These are phyloP conservation scores for Oreochromis tanganicae DNA, from an alignment of 2,113 vertebrate species.

Conservation along the genomic window DNA sequence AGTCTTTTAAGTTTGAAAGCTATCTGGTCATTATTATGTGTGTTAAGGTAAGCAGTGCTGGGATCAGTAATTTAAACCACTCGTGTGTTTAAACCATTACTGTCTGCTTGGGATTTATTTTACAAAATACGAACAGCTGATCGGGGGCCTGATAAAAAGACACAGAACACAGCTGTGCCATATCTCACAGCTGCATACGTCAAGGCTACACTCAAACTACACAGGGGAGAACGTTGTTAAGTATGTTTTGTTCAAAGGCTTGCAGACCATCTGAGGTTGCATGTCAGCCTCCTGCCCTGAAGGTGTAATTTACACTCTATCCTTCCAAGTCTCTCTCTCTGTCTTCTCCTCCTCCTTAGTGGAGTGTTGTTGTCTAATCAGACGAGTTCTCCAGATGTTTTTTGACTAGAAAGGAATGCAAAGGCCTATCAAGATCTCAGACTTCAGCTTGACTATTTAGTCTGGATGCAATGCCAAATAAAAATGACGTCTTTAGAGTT, in stretches of 20 bases:
- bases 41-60: not conserved
- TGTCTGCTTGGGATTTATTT: slow-evolving; percentile 19
- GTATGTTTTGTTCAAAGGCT: slow-evolving; percentile 45
- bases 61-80: not conserved
- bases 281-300: slow-evolving; percentile 30
- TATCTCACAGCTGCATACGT: not conserved
- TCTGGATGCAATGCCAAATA: slow-evolving; percentile 1
- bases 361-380: slow-evolving; percentile 2
- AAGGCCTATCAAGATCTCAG: slow-evolving; percentile 27
- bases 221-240: slow-evolving; percentile 50
- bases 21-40: not conserved
- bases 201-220: not conserved
- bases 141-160: slow-evolving; percentile 15
- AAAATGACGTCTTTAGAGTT: not conserved
- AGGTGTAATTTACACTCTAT: slow-evolving; percentile 42
- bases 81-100: not conserved
- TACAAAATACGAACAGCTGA: slow-evolving; percentile 25
- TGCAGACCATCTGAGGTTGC: slow-evolving; percentile 34
- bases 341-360: not conserved
- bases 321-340: slow-evolving; percentile 12
- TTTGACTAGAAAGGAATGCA: slow-evolving; percentile 44
- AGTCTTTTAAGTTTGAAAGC: not conserved
- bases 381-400: slow-evolving; percentile 42
- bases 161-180: slow-evolving; percentile 44
- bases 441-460: slow-evolving; percentile 18